Evolutionary conservation across 1,140 invertebrate genomes (phyloP).

Genomic region (Panagrolaimus sp.): DNA sequence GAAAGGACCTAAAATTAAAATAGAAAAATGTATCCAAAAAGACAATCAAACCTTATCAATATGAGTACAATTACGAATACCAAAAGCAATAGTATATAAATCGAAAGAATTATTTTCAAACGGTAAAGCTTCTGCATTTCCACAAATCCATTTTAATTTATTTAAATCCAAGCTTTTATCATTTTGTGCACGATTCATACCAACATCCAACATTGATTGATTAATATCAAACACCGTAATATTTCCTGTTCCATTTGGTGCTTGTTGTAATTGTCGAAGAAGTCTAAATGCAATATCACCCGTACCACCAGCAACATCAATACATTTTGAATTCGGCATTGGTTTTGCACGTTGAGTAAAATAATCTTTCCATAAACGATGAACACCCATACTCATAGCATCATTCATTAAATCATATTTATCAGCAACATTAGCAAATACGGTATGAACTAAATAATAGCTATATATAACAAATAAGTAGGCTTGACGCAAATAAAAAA

Average conservation of each 20-base stretch:
- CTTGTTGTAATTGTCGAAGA: conserved; percentile 57
- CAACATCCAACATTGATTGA: conserved; percentile 85
- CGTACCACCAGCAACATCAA: conserved; percentile 95
- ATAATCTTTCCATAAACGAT: conserved; percentile 91
- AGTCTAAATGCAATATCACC: conserved; percentile 83
- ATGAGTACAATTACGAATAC: conserved; percentile 89
- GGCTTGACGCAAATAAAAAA: conserved; percentile 14
- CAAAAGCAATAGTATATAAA: conserved; percentile 95
- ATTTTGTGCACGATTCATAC: conserved; percentile 69
- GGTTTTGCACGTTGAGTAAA: conserved; percentile 77
- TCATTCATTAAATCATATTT: conserved; percentile 98
- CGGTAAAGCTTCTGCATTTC: conserved; percentile 81
- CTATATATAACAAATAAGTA: conserved; percentile 7
- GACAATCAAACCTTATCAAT: conserved; percentile 70
- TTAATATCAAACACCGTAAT: conserved; percentile 92
- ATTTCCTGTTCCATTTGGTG: conserved; percentile 45
- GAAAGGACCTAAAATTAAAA: conserved; percentile 67
- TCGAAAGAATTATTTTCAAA: conserved; percentile 74
- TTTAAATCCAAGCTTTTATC: conserved; percentile 26
- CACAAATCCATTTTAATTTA: conserved; percentile 69
- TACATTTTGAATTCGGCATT: conserved; percentile 69
- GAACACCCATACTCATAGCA: conserved; percentile 87
- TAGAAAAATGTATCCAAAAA: conserved; percentile 8
- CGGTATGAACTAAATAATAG: conserved; percentile 59
- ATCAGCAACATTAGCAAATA: conserved; percentile 87